Conservation (phyloP, 2,113 vertebrate species). For the Psittacara wagleri region DNA sequence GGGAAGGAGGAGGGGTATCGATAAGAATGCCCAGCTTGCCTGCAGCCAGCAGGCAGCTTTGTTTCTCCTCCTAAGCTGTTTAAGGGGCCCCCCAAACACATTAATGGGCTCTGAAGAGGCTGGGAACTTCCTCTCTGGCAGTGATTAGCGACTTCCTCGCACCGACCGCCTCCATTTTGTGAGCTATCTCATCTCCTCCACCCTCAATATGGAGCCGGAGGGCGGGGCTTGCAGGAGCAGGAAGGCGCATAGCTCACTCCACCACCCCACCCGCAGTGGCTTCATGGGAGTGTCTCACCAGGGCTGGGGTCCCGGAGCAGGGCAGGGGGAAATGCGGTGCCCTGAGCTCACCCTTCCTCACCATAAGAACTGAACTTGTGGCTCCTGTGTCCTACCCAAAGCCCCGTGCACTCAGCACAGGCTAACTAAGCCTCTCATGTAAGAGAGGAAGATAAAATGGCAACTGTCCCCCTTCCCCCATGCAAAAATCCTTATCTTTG, state of each 20-base stretch:
- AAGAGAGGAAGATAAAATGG: rapidly evolving
- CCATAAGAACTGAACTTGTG: rapidly evolving
- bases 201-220: slow-evolving; percentile 31
- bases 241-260: not conserved
- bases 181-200: not conserved
- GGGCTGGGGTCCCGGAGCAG: not conserved
- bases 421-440: rapidly evolving
- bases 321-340: rapidly evolving
- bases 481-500: not conserved
- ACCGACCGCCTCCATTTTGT: slow-evolving; percentile 51
- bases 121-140: not conserved
- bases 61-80: not conserved
- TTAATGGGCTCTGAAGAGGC: rapidly evolving
- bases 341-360: rapidly evolving
- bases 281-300: not conserved
- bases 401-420: rapidly evolving
- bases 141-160: rapidly evolving
- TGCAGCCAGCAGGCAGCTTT: not conserved
- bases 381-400: not conserved
- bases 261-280: not conserved
- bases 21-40: not conserved
- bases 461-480: not conserved
- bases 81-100: not conserved
- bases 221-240: not conserved
- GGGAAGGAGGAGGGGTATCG: rapidly evolving